Percentiles rank a stretch among this genome's conserved stretches.
phyloP scores from a whole-genome alignment of 1,140 invertebrate genomes.

The Trichomalopsis sarcophagae region DNA sequence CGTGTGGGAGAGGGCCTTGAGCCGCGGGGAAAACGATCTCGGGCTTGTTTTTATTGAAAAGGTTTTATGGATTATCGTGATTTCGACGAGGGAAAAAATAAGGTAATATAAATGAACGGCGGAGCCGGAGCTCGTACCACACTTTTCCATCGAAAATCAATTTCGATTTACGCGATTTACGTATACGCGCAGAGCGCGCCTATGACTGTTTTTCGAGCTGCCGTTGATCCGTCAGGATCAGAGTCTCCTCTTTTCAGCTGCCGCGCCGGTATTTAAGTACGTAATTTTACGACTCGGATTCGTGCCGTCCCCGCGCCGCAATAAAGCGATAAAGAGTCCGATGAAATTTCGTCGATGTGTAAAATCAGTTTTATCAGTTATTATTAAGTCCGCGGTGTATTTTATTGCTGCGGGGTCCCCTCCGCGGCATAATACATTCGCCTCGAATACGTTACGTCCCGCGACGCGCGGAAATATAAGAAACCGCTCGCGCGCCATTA shows the following conservation, averaged over 20 bases:
- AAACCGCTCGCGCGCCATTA: slow-evolving; percentile 29
- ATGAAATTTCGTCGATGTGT: not conserved
- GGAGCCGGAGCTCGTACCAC: not conserved
- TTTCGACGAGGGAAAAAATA: not conserved
- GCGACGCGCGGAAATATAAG: slow-evolving; percentile 33
- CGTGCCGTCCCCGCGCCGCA: not conserved
- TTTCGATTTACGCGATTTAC: not conserved
- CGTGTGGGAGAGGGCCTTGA: not conserved
- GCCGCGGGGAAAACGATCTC: not conserved
- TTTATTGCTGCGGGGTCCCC: slow-evolving; percentile 29
- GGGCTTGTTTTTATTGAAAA: slow-evolving; percentile 10
- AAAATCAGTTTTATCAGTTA: slow-evolving; percentile 33
- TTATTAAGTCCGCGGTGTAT: slow-evolving; percentile 31
- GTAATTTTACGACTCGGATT: not conserved
- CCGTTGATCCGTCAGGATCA: no score
- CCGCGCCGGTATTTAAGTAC: no score
- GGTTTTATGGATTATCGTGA: not conserved
- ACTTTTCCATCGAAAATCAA: not conserved
- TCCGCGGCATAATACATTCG: slow-evolving; percentile 6
- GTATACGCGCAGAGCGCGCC: no score
- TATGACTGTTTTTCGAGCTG: no score
- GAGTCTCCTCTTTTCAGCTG: no score
- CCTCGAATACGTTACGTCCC: slow-evolving; percentile 3
- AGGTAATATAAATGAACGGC: slow-evolving; percentile 18
- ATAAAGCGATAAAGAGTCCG: not conserved